A percentile compares a stretch with the other conserved stretches of the same genome.
phyloP scores from a whole-genome alignment of 2,888 invertebrate species.

The Neoascia interrupta region DNA sequence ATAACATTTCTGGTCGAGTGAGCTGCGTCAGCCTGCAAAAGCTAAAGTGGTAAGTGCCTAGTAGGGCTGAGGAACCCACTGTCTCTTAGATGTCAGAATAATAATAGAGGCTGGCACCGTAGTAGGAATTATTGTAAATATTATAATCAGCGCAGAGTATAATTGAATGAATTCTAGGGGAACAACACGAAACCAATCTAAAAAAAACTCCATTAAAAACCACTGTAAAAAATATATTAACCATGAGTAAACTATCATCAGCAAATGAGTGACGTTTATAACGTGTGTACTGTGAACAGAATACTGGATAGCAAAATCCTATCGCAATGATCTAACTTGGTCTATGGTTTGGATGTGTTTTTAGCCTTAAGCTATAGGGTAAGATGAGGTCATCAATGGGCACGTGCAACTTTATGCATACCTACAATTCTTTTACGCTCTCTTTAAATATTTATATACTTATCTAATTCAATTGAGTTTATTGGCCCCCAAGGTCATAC shows the following conservation, averaged over 20 bases:
- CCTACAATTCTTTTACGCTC: too few species aligned
- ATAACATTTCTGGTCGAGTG: constrained; percentile 39
- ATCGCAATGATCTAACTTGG: background rate
- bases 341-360: background rate
- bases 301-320: background rate
- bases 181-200: background rate
- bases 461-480: too few species aligned
- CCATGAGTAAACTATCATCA: constrained; percentile 17
- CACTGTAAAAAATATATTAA: too few species aligned
- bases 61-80: constrained; percentile 30
- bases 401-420: too few species aligned
- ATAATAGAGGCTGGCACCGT: constrained; percentile 47
- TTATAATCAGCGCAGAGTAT: constrained; percentile 43
- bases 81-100: constrained; percentile 47
- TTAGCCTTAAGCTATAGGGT: too few species aligned
- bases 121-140: constrained; percentile 45
- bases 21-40: constrained; percentile 8
- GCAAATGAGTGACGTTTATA: constrained; percentile 30
- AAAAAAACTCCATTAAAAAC: background rate
- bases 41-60: too few species aligned
- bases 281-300: background rate
- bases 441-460: too few species aligned
- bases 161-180: constrained; percentile 35
- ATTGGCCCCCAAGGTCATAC: too few species aligned
- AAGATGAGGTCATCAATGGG: too few species aligned